These are phyloP conservation scores for Triplophysa siluroides DNA, from an alignment of 2,113 vertebrate genomes.

Conservation along the genomic window DNA sequence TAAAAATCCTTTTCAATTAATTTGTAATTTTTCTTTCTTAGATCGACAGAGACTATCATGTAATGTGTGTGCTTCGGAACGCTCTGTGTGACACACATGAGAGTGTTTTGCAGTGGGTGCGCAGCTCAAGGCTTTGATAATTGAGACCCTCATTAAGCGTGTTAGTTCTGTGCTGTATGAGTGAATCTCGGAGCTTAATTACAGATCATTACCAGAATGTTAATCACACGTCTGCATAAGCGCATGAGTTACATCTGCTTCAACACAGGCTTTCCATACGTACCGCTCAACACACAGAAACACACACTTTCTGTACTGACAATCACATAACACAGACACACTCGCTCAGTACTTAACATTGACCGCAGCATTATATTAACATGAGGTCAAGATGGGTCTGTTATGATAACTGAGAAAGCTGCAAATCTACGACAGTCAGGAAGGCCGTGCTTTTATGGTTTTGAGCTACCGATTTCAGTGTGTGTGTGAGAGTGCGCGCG, in stretches of 20 bases:
- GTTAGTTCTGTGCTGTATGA: slow-evolving; percentile 63
- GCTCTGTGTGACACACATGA: background rate
- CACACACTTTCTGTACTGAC: background rate
- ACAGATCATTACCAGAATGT: slow-evolving; percentile 71
- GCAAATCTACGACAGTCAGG: background rate
- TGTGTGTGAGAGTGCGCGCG: background rate
- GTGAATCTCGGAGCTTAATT: slow-evolving; percentile 72
- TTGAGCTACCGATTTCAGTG: background rate
- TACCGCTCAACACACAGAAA: background rate
- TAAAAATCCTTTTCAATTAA: background rate
- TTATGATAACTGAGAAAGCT: too few relatives aligned
- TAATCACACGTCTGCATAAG: slow-evolving; percentile 58
- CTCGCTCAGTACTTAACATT: background rate
- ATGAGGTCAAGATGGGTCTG: too few relatives aligned
- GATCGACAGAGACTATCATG: slow-evolving; percentile 61
- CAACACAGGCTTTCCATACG: background rate
- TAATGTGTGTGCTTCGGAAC: slow-evolving; percentile 43
- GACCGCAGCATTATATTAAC: too few relatives aligned
- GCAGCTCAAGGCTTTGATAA: slow-evolving; percentile 66
- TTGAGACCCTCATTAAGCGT: slow-evolving; percentile 71
- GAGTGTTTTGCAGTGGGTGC: slow-evolving; percentile 3
- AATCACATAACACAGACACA: background rate
- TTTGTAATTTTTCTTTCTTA: slow-evolving; percentile 51
- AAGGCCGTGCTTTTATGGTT: background rate
- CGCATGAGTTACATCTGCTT: background rate